Evolutionary conservation across 2,797 vertebrate species (phyloP).

Genomic region (Pseudopleuronectes americanus): DNA sequence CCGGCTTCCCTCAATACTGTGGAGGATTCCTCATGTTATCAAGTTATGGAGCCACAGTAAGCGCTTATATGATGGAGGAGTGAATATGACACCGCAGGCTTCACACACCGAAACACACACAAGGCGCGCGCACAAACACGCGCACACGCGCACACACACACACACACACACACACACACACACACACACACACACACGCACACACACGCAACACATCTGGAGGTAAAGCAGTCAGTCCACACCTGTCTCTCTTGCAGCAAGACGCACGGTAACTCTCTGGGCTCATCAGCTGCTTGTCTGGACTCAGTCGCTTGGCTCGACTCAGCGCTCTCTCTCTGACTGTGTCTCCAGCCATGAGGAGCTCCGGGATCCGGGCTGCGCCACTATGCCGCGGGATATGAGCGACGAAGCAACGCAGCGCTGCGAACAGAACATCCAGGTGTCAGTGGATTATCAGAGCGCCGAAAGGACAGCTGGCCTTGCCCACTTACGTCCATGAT

Average conservation of each 20-base stretch:
- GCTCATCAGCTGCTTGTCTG: constrained; percentile 7
- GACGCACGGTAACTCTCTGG: constrained; percentile 14
- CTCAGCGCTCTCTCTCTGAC: constrained; percentile 12
- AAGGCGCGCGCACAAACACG: not conserved
- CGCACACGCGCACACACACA: constrained; percentile 13
- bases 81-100: constrained; percentile 10
- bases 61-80: constrained; percentile 19
- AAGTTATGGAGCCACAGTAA: constrained; percentile 3
- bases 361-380: constrained; percentile 21
- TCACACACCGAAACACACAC: constrained; percentile 23
- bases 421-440: constrained; percentile 6
- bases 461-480: constrained; percentile 21
- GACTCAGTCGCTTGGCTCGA: constrained; percentile 7
- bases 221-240: constrained; percentile 7
- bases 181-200: not conserved
- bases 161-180: not conserved
- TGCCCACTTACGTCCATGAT: constrained; percentile 71
- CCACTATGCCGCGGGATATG: constrained; percentile 38
- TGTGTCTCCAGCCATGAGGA: constrained; percentile 32
- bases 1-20: too few species aligned
- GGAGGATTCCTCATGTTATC: not conserved
- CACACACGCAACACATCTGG: constrained; percentile 23
- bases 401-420: constrained; percentile 15
- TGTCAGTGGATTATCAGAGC: constrained; percentile 51
- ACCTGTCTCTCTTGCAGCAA: constrained; percentile 43